Evolutionary conservation across 2,888 invertebrate genomes (phyloP).

Genomic region (Siphonodentalium dalli): DNA sequence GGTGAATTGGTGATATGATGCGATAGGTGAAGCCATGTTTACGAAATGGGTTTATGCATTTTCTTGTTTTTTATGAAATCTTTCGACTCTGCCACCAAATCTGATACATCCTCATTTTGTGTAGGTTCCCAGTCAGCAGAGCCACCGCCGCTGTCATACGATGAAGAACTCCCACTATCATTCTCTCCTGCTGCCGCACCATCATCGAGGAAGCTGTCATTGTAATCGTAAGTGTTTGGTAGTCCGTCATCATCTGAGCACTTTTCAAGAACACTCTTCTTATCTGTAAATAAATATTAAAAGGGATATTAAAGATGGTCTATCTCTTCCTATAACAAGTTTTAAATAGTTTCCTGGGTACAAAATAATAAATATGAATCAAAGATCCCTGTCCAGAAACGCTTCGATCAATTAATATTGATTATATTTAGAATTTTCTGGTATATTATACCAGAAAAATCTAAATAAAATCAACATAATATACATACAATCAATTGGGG

Average conservation of each 20-base stretch:
- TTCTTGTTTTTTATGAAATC: constrained; percentile 48
- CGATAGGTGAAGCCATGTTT: no score
- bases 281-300: constrained; percentile 7
- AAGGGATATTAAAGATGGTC: no score
- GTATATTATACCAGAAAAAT: no score
- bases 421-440: no score
- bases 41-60: constrained; percentile 33
- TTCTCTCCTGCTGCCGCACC: neutral
- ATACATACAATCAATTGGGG: no score
- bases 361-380: no score
- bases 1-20: no score
- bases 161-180: constrained; percentile 18
- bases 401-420: no score
- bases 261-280: constrained; percentile 10
- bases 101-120: constrained; percentile 33
- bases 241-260: constrained; percentile 44
- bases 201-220: constrained; percentile 51
- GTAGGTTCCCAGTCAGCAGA: constrained; percentile 25
- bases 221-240: constrained; percentile 47
- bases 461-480: no score
- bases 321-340: no score
- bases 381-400: no score
- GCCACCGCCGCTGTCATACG: constrained; percentile 26
- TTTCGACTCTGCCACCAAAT: constrained; percentile 43
- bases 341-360: no score